Conservation (phyloP, 2,888 invertebrate species). For the Muscina levida region DNA sequence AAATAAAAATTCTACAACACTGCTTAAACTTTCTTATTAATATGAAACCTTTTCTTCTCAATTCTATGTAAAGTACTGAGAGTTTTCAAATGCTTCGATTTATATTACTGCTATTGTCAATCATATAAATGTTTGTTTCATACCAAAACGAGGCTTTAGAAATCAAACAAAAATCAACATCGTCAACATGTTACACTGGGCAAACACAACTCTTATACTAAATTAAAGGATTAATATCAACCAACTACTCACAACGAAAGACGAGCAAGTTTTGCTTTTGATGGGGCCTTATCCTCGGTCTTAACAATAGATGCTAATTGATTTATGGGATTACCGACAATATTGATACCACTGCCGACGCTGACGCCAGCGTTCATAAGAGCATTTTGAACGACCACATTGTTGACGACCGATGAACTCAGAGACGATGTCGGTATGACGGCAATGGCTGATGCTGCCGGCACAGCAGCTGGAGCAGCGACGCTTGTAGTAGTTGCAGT, state of each 20-base stretch:
- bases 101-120: too few relatives aligned
- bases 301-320: constrained; percentile 68
- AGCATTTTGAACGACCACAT: constrained; percentile 46
- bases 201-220: constrained; percentile 60
- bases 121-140: too few relatives aligned
- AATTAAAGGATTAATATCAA: constrained; percentile 73
- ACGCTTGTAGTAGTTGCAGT: constrained; percentile 58
- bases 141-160: too few relatives aligned
- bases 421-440: constrained; percentile 42
- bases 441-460: constrained; percentile 33
- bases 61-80: too few relatives aligned
- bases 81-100: too few relatives aligned
- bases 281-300: constrained; percentile 77
- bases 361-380: constrained; percentile 36
- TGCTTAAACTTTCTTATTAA: too few relatives aligned
- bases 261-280: constrained; percentile 79
- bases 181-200: too few relatives aligned
- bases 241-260: constrained; percentile 81
- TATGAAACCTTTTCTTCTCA: too few relatives aligned
- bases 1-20: too few relatives aligned
- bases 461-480: constrained; percentile 35
- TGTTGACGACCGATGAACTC: constrained; percentile 20
- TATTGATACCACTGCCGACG: constrained; percentile 36
- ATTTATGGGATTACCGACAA: constrained; percentile 63
- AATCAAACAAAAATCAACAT: too few relatives aligned